Percentiles rank a stretch among this genome's conserved stretches.
Conservation (phyloP, 2,888 invertebrate species). For the Iphiclides podalirius region DNA sequence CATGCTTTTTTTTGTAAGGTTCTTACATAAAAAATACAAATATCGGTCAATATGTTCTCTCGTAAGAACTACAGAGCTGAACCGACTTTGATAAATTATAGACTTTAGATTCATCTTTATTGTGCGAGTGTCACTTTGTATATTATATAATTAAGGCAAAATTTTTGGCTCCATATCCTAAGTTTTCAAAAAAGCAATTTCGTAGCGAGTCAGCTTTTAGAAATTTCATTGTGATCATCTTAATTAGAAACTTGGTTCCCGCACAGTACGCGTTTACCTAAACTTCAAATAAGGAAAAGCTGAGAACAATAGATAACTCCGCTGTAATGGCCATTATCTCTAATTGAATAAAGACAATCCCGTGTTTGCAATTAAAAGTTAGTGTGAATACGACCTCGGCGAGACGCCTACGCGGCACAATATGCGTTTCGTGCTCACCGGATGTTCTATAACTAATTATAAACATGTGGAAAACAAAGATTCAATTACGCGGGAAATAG, state of each 20-base stretch:
- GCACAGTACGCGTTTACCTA: neutral
- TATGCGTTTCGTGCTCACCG: conserved; percentile 13
- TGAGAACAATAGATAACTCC: conserved; percentile 19
- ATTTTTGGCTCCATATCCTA: too few relatives aligned
- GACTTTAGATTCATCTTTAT: too few relatives aligned
- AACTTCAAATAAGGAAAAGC: conserved; percentile 6
- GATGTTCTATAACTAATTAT: conserved; percentile 17
- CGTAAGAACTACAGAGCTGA: too few relatives aligned
- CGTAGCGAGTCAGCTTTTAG: neutral
- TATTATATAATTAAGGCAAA: too few relatives aligned
- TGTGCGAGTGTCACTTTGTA: too few relatives aligned
- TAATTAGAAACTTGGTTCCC: conserved; percentile 7
- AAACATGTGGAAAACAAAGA: conserved; percentile 3
- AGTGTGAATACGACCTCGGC: conserved; percentile 15
- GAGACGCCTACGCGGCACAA: conserved; percentile 12
- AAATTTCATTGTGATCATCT: neutral
- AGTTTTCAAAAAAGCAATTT: too few relatives aligned
- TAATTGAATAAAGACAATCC: conserved; percentile 22
- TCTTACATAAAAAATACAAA: too few relatives aligned
- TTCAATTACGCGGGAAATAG: neutral
- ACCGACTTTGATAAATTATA: too few relatives aligned
- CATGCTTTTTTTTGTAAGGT: too few relatives aligned
- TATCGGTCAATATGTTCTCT: too few relatives aligned
- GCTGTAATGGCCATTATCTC: conserved; percentile 13
- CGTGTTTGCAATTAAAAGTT: conserved; percentile 18